Percentiles rank a stretch among this genome's conserved stretches.
Conservation (phyloP, 1,140 invertebrate species). For the Aradophagus sp. region DNA sequence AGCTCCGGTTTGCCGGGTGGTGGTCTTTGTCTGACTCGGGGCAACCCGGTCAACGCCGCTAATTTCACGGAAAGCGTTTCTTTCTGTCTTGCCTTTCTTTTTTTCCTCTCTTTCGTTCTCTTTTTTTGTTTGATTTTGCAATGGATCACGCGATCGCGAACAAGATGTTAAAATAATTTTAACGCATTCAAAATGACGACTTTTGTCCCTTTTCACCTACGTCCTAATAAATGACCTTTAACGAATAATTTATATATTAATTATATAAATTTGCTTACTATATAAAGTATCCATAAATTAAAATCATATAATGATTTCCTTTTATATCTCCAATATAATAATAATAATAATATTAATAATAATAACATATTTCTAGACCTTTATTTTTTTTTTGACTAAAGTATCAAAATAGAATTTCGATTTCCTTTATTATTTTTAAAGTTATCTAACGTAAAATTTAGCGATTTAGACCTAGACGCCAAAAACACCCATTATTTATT, state of each 20-base stretch:
- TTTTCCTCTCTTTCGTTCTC: conserved; percentile 13
- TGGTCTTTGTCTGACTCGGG: conserved; percentile 67
- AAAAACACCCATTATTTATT: conserved; percentile 14
- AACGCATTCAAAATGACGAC: conserved; percentile 36
- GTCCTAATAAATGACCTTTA: conserved; percentile 40
- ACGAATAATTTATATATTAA: conserved; percentile 46
- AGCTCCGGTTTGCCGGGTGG: conserved; percentile 72
- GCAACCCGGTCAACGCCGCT: conserved; percentile 53
- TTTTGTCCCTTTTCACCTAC: conserved; percentile 27
- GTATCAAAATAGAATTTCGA: conserved; percentile 45
- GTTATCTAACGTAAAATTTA: conserved; percentile 35
- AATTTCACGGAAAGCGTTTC: conserved; percentile 2
- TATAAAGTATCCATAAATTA: conserved; percentile 46
- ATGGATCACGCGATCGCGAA: no score
- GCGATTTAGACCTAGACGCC: conserved; percentile 24
- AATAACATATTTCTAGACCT: conserved; percentile 22
- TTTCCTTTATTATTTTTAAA: conserved; percentile 7
- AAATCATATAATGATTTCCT: conserved; percentile 27
- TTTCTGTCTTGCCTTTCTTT: background rate
- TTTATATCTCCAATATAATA: conserved; percentile 42
- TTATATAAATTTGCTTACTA: conserved; percentile 36
- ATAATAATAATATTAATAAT: no score
- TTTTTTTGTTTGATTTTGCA: no score
- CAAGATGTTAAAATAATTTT: no score
- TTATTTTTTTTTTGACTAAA: conserved; percentile 32